Percentiles rank a stretch among this genome's conserved stretches.
These are phyloP conservation scores for Drosophila nr. fundita DNA, from an alignment of 2,888 invertebrate species.

Conservation along the genomic window DNA sequence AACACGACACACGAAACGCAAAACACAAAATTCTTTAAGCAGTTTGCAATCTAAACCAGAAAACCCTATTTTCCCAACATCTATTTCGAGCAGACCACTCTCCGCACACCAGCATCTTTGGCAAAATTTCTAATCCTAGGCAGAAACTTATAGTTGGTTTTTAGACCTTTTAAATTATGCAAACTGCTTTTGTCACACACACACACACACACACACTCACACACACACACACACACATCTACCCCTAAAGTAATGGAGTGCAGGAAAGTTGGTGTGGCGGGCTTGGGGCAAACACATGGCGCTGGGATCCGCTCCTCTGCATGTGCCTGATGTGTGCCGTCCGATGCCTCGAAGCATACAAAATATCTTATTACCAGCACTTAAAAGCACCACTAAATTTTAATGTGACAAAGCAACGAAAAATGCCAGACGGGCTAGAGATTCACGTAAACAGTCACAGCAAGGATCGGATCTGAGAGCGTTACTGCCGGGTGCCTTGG, in stretches of 20 bases:
- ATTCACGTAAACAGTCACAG: neutral
- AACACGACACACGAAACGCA: slow-evolving; percentile 46
- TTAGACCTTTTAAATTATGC: slow-evolving; percentile 69
- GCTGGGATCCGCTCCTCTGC: neutral
- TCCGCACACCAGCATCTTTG: slow-evolving; percentile 36
- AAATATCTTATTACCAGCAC: slow-evolving; percentile 70
- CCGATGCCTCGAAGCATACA: slow-evolving; percentile 63
- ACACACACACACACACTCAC: neutral
- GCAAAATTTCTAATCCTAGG: slow-evolving; percentile 43
- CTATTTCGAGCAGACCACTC: neutral
- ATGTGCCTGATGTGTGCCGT: slow-evolving; percentile 37
- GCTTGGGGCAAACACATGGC: slow-evolving; percentile 21
- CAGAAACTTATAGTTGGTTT: slow-evolving; percentile 64
- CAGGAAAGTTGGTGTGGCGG: neutral
- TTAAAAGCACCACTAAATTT: slow-evolving; percentile 73
- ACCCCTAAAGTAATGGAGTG: slow-evolving; percentile 1
- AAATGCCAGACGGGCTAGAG: slow-evolving; percentile 37
- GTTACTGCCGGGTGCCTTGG: slow-evolving; percentile 11
- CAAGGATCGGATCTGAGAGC: slow-evolving; percentile 9
- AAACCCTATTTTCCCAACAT: slow-evolving; percentile 1
- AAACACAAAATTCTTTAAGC: slow-evolving; percentile 23
- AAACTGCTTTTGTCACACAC: slow-evolving; percentile 54
- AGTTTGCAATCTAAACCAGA: slow-evolving; percentile 28
- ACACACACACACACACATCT: slow-evolving; percentile 6
- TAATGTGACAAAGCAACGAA: slow-evolving; percentile 64